These are phyloP conservation scores for Liopterus haemorrhoidalis DNA, from an alignment of 2,888 invertebrate species.

Conservation along the genomic window DNA sequence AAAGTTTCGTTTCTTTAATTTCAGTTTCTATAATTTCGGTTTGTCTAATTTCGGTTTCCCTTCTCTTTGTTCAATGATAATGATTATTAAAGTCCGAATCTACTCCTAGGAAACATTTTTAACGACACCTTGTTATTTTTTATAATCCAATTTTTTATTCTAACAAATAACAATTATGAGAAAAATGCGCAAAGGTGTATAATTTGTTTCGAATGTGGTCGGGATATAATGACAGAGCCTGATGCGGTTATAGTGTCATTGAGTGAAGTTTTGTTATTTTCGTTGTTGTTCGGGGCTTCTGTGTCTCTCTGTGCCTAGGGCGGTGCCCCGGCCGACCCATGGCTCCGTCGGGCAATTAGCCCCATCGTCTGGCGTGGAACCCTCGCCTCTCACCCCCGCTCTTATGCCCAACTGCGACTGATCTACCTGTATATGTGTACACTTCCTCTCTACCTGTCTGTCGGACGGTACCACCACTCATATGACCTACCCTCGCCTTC, in stretches of 20 bases:
- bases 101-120: conserved; percentile 25
- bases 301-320: conserved; percentile 40
- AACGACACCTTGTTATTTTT: conserved; percentile 40
- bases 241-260: conserved; percentile 41
- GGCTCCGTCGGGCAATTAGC: conserved; percentile 32
- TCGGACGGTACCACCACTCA: too few species aligned
- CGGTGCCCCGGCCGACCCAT: conserved; percentile 33
- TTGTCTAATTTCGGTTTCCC: neutral
- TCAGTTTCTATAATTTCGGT: too few species aligned
- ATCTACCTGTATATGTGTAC: too few species aligned
- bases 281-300: too few species aligned
- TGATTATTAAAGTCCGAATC: too few species aligned
- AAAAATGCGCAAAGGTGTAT: conserved; percentile 41
- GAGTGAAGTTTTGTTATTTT: too few species aligned
- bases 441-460: too few species aligned
- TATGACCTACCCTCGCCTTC: too few species aligned
- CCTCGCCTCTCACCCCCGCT: conserved; percentile 3
- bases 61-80: too few species aligned
- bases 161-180: conserved; percentile 43
- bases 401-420: too few species aligned
- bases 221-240: conserved; percentile 41
- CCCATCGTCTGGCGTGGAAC: conserved; percentile 15
- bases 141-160: conserved; percentile 36
- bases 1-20: too few species aligned
- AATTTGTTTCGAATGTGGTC: conserved; percentile 43